Base-by-base conservation (phyloP, 1,140 invertebrate genomes). In the Drosophila serrata region DNA sequence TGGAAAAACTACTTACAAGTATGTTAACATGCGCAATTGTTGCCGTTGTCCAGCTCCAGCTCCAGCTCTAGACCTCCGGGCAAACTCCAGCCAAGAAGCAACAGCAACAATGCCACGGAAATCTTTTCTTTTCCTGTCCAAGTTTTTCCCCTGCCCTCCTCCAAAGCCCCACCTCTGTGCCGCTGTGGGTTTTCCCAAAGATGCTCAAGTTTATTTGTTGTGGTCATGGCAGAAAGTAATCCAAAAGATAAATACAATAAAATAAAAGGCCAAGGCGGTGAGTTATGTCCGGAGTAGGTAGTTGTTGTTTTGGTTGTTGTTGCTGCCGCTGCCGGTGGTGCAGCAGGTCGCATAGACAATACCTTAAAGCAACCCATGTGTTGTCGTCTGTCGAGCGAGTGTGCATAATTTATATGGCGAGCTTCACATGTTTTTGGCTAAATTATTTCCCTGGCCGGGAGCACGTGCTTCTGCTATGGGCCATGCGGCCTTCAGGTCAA, bases 1-100 rank as follows among this genome's bases (percentile, higher is more conserved):
- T 90, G 85, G 85, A 90, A 90, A 88, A 90, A 90, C 85, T 91
- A 91, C 87, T 91, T 91, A 91, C 87, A 91, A 91, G 87, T 87
- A 84, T 91, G 87, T 91, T 91, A 91, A 91, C 87, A 91, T 87
- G 87, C 87, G 84, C 87, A 85, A 90, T 90, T 90, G 62, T 79
- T 53, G 51, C 51, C 53, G 60, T 67, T 81, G 79, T 64, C 46
- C 46, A 31, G 46, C 46, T 76, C 49, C 49, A 51, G 48, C 48
- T n/a, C 27, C 70, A 62, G 57, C 55, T 51, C 55, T 24, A 63
- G 79, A 77, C 82, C 82, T 82, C 46, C 63, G 78, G 81, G 69
- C 46, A 60, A 56, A 39, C 78, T 58, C 62, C 56, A 64, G 67
- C 45, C 43, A 76, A 75, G 74, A 42, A 46, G 42, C 46, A 67